Conservation (phyloP, 2,113 vertebrate genomes). For the Megatriorchis doriae region DNA sequence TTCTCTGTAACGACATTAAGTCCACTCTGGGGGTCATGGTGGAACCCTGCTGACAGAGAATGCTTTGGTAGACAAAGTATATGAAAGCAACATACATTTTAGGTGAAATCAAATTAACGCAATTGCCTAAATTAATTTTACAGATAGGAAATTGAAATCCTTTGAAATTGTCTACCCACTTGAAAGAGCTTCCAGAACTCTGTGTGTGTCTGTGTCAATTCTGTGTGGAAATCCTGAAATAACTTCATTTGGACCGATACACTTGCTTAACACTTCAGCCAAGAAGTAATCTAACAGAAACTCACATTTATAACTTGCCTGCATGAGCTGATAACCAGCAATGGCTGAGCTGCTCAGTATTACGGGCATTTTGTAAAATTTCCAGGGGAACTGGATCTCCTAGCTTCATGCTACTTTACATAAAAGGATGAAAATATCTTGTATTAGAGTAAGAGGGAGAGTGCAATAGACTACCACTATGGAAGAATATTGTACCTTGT, state of each 20-base stretch:
- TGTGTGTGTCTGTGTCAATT: neutral
- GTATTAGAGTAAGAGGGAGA: neutral
- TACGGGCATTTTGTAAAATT: neutral
- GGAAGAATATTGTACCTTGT: rapidly evolving
- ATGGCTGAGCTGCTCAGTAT: neutral
- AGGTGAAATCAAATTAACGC: neutral
- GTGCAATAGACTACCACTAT: neutral
- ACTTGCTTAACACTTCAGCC: neutral
- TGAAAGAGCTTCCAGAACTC: neutral
- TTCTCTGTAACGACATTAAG: neutral
- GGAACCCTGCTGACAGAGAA: neutral
- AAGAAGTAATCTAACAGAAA: neutral
- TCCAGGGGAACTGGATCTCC: neutral
- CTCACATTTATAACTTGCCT: neutral
- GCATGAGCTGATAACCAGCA: neutral
- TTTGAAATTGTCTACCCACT: neutral
- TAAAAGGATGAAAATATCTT: neutral
- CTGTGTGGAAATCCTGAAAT: neutral
- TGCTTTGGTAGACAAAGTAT: neutral
- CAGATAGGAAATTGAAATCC: neutral
- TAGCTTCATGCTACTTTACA: neutral
- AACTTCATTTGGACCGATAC: neutral
- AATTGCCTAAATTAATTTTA: neutral
- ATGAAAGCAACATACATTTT: neutral
- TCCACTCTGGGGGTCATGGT: neutral